Evolutionary conservation across 2,888 invertebrate genomes (phyloP).

Genomic region (Cerastis leucographa): DNA sequence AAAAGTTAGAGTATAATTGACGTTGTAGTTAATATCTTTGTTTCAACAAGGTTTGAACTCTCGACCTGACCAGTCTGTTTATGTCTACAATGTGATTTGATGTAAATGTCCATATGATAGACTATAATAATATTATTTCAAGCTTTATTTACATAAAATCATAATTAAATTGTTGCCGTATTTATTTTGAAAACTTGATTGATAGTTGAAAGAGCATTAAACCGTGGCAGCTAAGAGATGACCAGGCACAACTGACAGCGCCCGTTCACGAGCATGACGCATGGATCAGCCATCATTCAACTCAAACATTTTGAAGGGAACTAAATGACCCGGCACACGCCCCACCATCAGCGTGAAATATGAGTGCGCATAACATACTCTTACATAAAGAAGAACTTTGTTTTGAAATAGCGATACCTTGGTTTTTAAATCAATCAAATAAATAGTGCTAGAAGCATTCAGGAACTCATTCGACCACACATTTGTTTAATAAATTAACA

Average conservation of each 20-base stretch:
- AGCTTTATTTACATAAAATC: background rate
- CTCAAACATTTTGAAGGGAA: no score
- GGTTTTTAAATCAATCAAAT: background rate
- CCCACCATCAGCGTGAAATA: no score
- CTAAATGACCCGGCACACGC: no score
- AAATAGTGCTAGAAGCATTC: background rate
- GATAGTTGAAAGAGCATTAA: no score
- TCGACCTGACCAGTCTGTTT: slow-evolving; percentile 29
- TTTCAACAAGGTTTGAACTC: slow-evolving; percentile 42
- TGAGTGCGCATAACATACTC: no score
- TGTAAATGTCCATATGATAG: slow-evolving; percentile 3
- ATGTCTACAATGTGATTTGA: slow-evolving; percentile 5
- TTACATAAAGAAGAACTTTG: background rate
- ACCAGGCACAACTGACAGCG: no score
- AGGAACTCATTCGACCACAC: background rate
- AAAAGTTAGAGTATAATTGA: background rate
- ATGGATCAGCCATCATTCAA: no score
- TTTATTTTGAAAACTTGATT: background rate
- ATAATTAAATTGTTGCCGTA: background rate
- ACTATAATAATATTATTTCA: background rate
- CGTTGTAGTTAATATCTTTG: slow-evolving; percentile 19
- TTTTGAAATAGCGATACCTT: background rate
- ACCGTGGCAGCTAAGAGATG: no score
- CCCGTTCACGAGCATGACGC: no score
- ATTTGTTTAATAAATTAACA: slow-evolving; percentile 7